Evolutionary conservation across 2,113 vertebrate genomes (phyloP).

Genomic region (Pachypanchax playfairii): DNA sequence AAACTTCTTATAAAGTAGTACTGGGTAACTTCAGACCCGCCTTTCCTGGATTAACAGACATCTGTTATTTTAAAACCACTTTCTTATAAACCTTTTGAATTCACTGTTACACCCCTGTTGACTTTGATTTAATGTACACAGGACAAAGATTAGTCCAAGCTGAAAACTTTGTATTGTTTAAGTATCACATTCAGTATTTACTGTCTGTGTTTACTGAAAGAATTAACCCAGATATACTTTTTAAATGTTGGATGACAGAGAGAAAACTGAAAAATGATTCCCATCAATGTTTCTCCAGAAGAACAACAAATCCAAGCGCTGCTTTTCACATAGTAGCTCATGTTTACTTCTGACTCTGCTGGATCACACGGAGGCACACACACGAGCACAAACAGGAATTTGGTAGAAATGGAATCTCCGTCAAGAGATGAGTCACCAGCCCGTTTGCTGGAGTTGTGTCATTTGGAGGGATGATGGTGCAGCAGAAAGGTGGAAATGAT

Average conservation of each 20-base stretch:
- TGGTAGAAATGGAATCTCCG: constrained; percentile 29
- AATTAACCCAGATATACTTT: not conserved
- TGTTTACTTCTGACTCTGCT: constrained; percentile 4
- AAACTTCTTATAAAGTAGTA: not conserved
- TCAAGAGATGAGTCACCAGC: constrained; percentile 30
- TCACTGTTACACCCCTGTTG: constrained; percentile 25
- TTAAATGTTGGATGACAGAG: constrained; percentile 2
- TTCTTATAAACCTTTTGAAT: constrained; percentile 25
- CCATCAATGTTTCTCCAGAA: constrained; percentile 4
- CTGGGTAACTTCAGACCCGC: constrained; percentile 1
- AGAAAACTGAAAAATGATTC: constrained; percentile 6
- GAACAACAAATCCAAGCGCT: constrained; percentile 1
- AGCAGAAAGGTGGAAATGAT: constrained; percentile 31
- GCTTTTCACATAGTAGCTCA: constrained; percentile 3
- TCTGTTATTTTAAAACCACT: constrained; percentile 30
- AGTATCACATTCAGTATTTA: constrained; percentile 3
- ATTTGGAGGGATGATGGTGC: constrained; percentile 29
- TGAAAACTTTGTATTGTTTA: constrained; percentile 11
- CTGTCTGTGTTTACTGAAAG: constrained; percentile 1
- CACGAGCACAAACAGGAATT: constrained; percentile 23
- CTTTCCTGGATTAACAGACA: constrained; percentile 29
- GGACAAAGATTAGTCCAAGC: constrained; percentile 25
- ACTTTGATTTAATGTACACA: constrained; percentile 18
- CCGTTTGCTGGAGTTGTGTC: constrained; percentile 22
- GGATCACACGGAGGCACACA: not conserved